Conservation (phyloP, 2,797 vertebrate species). For the Acipenser transmontanus region DNA sequence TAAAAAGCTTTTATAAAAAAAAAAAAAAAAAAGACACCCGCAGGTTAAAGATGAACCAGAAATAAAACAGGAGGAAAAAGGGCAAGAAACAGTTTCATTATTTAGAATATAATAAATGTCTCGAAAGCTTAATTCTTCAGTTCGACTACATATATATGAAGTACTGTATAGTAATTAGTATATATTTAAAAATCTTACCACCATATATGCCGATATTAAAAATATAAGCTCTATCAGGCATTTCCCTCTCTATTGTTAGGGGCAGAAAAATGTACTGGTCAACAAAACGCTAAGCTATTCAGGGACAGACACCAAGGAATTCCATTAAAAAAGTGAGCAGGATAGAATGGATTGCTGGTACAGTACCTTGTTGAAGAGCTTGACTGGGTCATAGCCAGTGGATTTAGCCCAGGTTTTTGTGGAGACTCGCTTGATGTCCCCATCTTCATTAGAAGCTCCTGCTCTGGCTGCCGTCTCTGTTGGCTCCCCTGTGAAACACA, state of each 20-base stretch:
- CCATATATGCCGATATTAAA: neutral
- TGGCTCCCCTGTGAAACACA: constrained; percentile 75
- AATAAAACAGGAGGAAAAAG: no score
- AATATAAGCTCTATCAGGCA: neutral
- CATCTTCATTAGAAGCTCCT: constrained; percentile 82
- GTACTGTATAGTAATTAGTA: neutral
- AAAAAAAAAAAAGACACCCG: neutral
- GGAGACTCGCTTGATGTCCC: constrained; percentile 88
- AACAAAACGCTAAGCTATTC: neutral
- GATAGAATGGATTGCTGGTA: neutral
- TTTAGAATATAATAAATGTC: no score
- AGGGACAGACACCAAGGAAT: neutral
- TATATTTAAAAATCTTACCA: no score
- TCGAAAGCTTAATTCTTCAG: no score
- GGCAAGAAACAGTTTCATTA: no score
- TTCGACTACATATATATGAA: neutral
- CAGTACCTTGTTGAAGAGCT: constrained; percentile 92
- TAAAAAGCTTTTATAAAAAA: constrained; percentile 73
- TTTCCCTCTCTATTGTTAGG: neutral
- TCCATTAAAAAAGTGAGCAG: neutral
- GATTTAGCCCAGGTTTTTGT: constrained; percentile 95
- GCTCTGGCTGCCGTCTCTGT: constrained; percentile 80
- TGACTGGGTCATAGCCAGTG: constrained; percentile 83
- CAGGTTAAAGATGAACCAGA: no score
- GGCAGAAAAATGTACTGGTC: neutral